Evolutionary conservation across 1,140 invertebrate genomes (phyloP).

Genomic region (Ectropis grisescens): DNA sequence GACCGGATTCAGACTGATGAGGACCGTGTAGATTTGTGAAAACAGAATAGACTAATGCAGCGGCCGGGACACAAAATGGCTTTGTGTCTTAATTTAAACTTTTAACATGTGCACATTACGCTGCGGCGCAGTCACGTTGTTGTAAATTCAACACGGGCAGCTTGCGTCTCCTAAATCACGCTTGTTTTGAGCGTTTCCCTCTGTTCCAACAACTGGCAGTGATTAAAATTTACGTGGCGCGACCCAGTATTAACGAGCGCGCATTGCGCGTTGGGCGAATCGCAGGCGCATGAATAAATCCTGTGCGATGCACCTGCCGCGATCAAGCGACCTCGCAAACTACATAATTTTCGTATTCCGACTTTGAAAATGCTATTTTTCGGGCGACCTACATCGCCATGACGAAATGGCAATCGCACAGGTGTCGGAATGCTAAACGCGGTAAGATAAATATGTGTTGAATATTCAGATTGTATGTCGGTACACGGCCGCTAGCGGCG

Average conservation of each 20-base stretch:
- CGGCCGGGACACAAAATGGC: too few species aligned
- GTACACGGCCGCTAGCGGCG: constrained; percentile 66
- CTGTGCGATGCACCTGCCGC: constrained; percentile 58
- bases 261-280: constrained; percentile 36
- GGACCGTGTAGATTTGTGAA: too few species aligned
- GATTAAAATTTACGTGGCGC: constrained; percentile 66
- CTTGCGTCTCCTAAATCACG: constrained; percentile 53
- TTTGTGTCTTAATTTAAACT: too few species aligned
- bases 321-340: neutral
- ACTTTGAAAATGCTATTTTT: too few species aligned
- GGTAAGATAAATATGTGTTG: constrained; percentile 55
- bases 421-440: constrained; percentile 61
- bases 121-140: constrained; percentile 7
- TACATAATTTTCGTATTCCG: too few species aligned
- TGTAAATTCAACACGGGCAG: constrained; percentile 31
- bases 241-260: constrained; percentile 62
- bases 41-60: too few species aligned
- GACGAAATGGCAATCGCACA: constrained; percentile 43
- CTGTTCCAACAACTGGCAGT: constrained; percentile 58
- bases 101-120: neutral
- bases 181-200: constrained; percentile 55
- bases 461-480: constrained; percentile 67
- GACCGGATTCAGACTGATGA: too few species aligned
- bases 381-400: too few species aligned
- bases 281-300: constrained; percentile 58